Percentiles rank a stretch among this genome's conserved stretches.
These are phyloP conservation scores for Pseudomyrmex dendroicus DNA, from an alignment of 1,140 invertebrate genomes.

Conservation along the genomic window DNA sequence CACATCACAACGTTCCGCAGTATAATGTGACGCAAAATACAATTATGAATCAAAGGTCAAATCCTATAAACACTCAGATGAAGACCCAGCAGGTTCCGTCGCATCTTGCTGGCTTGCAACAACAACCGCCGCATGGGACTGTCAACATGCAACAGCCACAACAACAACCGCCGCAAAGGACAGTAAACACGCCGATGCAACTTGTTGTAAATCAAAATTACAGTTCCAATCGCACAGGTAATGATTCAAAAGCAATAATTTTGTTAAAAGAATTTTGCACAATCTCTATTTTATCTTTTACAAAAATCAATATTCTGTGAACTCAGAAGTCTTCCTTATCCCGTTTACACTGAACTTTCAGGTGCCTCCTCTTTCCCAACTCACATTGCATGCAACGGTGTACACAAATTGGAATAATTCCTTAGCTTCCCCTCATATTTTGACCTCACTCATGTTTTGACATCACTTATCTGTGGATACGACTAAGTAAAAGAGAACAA, in stretches of 20 bases:
- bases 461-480: constrained; percentile 68
- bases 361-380: constrained; percentile 69
- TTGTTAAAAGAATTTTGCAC: neutral
- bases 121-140: constrained; percentile 76
- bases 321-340: constrained; percentile 12
- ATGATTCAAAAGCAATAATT: constrained; percentile 27
- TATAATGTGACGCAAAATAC: constrained; percentile 79
- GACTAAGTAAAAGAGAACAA: constrained; percentile 66
- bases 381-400: constrained; percentile 76
- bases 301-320: constrained; percentile 1
- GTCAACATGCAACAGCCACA: constrained; percentile 79
- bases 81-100: constrained; percentile 81
- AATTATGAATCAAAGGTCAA: constrained; percentile 81
- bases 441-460: constrained; percentile 59
- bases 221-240: constrained; percentile 81
- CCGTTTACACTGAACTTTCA: constrained; percentile 66
- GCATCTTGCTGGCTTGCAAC: constrained; percentile 80
- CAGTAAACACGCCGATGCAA: constrained; percentile 78
- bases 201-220: constrained; percentile 83
- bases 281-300: neutral
- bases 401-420: constrained; percentile 72
- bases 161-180: constrained; percentile 78
- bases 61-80: constrained; percentile 82
- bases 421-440: constrained; percentile 50
- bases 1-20: constrained; percentile 79